phyloP scores from a whole-genome alignment of 2,113 vertebrate species.

The Channa argus region DNA sequence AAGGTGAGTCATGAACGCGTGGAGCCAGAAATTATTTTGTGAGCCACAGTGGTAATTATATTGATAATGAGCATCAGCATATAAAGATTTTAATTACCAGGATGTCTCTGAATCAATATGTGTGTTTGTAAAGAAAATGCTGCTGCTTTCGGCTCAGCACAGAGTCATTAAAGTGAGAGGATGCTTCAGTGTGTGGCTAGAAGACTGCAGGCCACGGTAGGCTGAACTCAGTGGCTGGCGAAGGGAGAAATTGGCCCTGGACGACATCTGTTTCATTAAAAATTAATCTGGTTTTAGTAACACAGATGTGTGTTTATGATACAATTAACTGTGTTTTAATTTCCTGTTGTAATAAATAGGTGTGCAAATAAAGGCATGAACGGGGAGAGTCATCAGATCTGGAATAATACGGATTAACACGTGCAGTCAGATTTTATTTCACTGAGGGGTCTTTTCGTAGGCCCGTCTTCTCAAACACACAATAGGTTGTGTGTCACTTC shows the following conservation, averaged over 20 bases:
- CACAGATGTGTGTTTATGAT: slow-evolving; percentile 68
- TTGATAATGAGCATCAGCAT: slow-evolving; percentile 14
- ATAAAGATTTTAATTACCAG: slow-evolving; percentile 35
- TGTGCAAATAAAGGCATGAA: slow-evolving; percentile 37
- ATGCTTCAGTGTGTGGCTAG: neutral
- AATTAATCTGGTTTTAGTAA: slow-evolving; percentile 50
- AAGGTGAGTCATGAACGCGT: slow-evolving; percentile 50
- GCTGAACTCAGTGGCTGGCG: neutral
- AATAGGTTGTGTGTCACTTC: slow-evolving; percentile 22
- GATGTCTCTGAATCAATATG: slow-evolving; percentile 9
- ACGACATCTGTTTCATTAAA: slow-evolving; percentile 68
- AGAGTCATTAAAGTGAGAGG: neutral
- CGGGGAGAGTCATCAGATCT: slow-evolving; percentile 8
- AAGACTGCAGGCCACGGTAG: neutral
- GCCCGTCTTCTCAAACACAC: slow-evolving; percentile 2
- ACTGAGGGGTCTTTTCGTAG: slow-evolving; percentile 41
- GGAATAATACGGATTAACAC: slow-evolving; percentile 4
- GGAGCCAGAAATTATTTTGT: neutral
- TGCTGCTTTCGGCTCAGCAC: neutral
- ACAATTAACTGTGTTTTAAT: slow-evolving; percentile 68
- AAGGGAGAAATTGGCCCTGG: slow-evolving; percentile 38
- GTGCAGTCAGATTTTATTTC: slow-evolving; percentile 11
- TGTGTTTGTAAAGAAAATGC: neutral
- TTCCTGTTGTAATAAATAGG: slow-evolving; percentile 48
- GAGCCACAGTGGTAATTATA: slow-evolving; percentile 31